Evolutionary conservation across 2,113 vertebrate species (phyloP), one percentile per base, ranked within the genome.

Genomic region (Dasypus novemcinctus): DNA sequence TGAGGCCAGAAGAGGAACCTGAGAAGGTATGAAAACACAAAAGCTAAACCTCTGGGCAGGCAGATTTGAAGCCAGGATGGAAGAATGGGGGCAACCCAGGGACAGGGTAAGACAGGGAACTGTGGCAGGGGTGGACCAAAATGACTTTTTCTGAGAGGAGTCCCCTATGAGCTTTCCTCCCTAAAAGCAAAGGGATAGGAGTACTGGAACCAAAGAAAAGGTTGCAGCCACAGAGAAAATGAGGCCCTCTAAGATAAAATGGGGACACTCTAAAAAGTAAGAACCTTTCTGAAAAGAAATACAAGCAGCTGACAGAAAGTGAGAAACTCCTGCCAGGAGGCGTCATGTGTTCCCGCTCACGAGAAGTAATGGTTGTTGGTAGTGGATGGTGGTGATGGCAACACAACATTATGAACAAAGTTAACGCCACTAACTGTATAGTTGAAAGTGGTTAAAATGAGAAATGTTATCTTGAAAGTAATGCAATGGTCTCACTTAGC

Each of bases 171-270:
- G 66, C 59, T 92, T 96, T 88, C 85, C 21, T 79, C 36, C 69
- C 38, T 80, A 41, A 71, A 86, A 90, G 69, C 61, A 74, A 43
- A 74, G 72, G 52, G n/a, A 27, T 2, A 72, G 64, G 36, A 78
- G 20, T 38, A 46, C 71, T 41, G 46, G 79, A 52, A 83, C 43
- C 23, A 69, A 46, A 76, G 11, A 57, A 10, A 78, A n/a, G 27
- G 31, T 57, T 71, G 46, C 17, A 33, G 90, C 25, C 82, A 75
- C 33, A 74, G n/a, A 71, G 41, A 33, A 66, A 76, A 36, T n/a
- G 36, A 95, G 84, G 92, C 23, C 59, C 41, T 38, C 52, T 54
- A n/a, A 95, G 31, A 75, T 27, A 82, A 91, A 94, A 87, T 59
- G 81, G 90, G 61, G 85, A 92, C 36, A 54, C 20, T 17, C 41